phyloP scores from a whole-genome alignment of 2,113 vertebrate species.

The Corapipo altera region DNA sequence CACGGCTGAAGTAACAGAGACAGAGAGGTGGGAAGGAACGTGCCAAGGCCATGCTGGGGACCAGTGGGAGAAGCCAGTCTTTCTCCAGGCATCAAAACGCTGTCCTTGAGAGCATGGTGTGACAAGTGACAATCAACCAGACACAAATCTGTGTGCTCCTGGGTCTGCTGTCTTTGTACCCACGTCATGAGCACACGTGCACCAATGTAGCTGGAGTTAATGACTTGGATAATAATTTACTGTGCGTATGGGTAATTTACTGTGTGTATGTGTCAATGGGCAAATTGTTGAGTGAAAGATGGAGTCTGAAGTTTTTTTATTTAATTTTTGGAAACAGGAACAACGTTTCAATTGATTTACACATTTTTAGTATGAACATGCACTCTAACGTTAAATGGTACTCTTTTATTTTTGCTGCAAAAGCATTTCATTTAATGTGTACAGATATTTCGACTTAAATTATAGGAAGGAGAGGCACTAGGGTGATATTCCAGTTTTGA shows the following conservation, averaged over 20 bases:
- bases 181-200: fast-evolving
- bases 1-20: background rate
- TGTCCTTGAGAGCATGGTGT: background rate
- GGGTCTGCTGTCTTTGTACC: background rate
- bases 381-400: background rate
- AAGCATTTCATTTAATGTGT: background rate
- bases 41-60: background rate
- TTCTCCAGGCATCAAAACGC: background rate
- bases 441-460: background rate
- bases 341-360: background rate
- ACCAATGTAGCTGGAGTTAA: background rate
- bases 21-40: fast-evolving
- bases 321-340: background rate
- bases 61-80: background rate
- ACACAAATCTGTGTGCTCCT: background rate
- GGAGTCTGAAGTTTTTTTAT: background rate
- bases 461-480: background rate
- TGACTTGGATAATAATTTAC: background rate
- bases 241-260: background rate
- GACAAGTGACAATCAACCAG: background rate
- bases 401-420: background rate
- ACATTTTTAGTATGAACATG: background rate
- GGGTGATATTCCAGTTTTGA: background rate
- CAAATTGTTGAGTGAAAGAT: background rate
- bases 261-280: background rate